Base-by-base conservation (phyloP, 2,113 vertebrate genomes). In the Urocolius indicus region DNA sequence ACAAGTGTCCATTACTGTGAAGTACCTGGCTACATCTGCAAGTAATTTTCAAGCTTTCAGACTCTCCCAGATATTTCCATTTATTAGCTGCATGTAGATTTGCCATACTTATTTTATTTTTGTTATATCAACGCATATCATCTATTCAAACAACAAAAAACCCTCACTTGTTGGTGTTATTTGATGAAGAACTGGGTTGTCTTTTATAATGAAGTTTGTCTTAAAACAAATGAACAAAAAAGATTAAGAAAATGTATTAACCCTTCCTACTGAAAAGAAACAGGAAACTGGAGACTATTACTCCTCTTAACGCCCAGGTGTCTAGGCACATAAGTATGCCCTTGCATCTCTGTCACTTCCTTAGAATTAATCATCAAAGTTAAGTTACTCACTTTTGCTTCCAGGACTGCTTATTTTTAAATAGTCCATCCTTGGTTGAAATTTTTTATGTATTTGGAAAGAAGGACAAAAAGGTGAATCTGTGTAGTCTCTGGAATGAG, bases 11-110 rank as follows among this genome's bases (percentile, higher is more conserved):
- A 66, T 94, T 90, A 73, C 54, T 27, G 34, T 89, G 74, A 82
- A 75, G 77, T 79, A 84, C 48, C 48, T 89, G 41, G 17, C 15
- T 62, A 73, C 34, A 79, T 65, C 66, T 79, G 41, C 30, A 78
- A 79, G 34, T 87, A 29, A 49, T 89, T 94, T 89, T 78, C 48
- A 75, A 82, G 81, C 52, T 79, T 93, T 90, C 83, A 62, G 90
- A 72, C 16, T 82, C 21, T 76, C 16, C 3, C 17, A 66, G 32
- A 62, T 54, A 16, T 91, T 81, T 74, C 57, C 1, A 48, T 84
- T 34, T 91, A 32, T 76, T 82, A 49, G n/a, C 27, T 73, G 32
- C 38, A n/a, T 87, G 87, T 45, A 82, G 43, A 63, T 84, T 82
- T 81, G 27, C 48, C 18, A 20, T 41, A 27, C 20, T 72, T 48